These are phyloP conservation scores for Aspidiotus rigidus DNA, from an alignment of 2,888 invertebrate species.

Conservation along the genomic window DNA sequence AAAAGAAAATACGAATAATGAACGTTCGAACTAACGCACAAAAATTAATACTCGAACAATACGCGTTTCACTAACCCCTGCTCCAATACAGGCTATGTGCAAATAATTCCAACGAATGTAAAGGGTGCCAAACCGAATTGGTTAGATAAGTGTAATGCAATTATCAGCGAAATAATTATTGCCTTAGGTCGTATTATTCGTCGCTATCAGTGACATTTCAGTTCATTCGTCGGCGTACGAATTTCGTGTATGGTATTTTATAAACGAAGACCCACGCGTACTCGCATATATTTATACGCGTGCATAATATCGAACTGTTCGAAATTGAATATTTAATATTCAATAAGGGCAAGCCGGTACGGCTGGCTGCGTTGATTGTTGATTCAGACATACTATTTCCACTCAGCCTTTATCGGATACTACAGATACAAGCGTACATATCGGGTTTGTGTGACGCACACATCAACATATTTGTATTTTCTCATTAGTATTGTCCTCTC, in stretches of 20 bases:
- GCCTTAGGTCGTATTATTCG: conserved; percentile 29
- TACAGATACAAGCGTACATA: background rate
- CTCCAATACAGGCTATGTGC: background rate
- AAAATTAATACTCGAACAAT: too few relatives aligned
- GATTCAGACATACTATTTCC: conserved; percentile 27
- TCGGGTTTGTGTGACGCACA: too few relatives aligned
- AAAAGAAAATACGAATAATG: too few relatives aligned
- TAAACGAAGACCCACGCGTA: too few relatives aligned
- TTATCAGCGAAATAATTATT: conserved; percentile 31
- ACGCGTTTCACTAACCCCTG: too few relatives aligned
- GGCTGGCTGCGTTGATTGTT: conserved; percentile 19
- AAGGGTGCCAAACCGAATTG: conserved; percentile 31
- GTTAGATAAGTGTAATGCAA: conserved; percentile 33
- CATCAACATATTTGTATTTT: too few relatives aligned
- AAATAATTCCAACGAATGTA: conserved; percentile 14
- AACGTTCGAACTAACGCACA: too few relatives aligned
- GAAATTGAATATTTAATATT: conserved; percentile 33
- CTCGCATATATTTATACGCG: too few relatives aligned
- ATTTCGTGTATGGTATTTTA: too few relatives aligned
- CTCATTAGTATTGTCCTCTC: too few relatives aligned
- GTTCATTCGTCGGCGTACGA: conserved; percentile 14
- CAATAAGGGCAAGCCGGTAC: conserved; percentile 12
- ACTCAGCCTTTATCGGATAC: conserved; percentile 18
- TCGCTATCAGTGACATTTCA: conserved; percentile 32
- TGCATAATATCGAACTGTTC: conserved; percentile 20